A percentile compares a stretch with the other conserved stretches of the same genome.
Evolutionary conservation across 2,113 vertebrate genomes (phyloP).

Genomic region (Forbesichthys papilliferus): DNA sequence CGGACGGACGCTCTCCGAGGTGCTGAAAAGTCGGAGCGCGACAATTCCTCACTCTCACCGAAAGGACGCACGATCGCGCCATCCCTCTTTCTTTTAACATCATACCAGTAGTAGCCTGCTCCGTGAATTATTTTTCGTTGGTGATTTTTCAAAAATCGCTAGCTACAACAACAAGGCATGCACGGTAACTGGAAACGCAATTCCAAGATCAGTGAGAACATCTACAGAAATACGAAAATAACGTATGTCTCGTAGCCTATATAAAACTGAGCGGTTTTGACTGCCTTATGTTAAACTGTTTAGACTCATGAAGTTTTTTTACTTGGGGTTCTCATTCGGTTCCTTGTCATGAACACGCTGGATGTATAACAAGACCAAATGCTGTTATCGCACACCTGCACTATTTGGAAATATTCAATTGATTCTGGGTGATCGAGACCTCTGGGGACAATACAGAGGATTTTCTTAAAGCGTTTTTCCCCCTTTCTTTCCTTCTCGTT

Average conservation of each 20-base stretch:
- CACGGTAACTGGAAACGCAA: background rate
- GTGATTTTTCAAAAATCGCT: too few relatives aligned
- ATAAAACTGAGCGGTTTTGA: conserved; percentile 10
- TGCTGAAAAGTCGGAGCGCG: conserved; percentile 66
- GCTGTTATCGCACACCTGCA: conserved; percentile 57
- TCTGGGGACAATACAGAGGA: conserved; percentile 54
- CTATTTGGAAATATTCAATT: conserved; percentile 69
- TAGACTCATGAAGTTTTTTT: conserved; percentile 39
- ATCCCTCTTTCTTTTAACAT: too few relatives aligned
- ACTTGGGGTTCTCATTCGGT: background rate
- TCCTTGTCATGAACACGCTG: conserved; percentile 34
- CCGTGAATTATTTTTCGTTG: too few relatives aligned
- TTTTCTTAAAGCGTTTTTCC: conserved; percentile 31
- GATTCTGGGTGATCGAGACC: conserved; percentile 57
- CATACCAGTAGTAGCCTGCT: too few relatives aligned
- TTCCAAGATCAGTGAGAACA: conserved; percentile 2
- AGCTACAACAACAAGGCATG: background rate
- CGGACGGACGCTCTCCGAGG: conserved; percentile 65
- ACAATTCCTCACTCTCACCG: conserved; percentile 29
- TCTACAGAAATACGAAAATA: background rate
- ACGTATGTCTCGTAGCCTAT: conserved; percentile 1
- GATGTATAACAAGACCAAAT: conserved; percentile 60
- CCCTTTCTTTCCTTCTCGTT: background rate
- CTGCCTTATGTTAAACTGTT: conserved; percentile 12
- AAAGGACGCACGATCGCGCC: too few relatives aligned